Evolutionary conservation across 2,113 vertebrate species (phyloP), one percentile per base, ranked within the genome.

Genomic region (Edolisoma coerulescens): DNA sequence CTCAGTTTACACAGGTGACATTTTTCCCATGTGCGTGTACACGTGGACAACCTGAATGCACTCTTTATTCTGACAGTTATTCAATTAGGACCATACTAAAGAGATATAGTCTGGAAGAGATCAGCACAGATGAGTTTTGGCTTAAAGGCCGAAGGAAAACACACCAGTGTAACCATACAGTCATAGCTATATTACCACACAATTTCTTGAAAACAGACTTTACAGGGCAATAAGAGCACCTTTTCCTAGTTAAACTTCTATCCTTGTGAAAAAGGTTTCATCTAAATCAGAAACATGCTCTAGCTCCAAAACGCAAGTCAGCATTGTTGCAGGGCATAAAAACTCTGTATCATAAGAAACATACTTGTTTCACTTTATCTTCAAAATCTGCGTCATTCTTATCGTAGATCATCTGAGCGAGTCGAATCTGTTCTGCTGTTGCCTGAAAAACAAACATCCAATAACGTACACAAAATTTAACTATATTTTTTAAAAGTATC

Each of bases 401-500:
- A 98, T 99, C 99, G 1, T 99, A 99, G 97, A 99, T 99, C 98
- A 99, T 97, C 95, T 99, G 99, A 96, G 99, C 99, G 18, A 99
- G 98, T 94, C 99, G 99, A 97, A 99, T 99, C 97, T 99, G 99
- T 99, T 99, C 99, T 96, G 99, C 99, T 98, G 99, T 99, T 96
- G 99, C 99, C 99, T 99, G 94, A 50, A 95, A 98, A 97, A 93
- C 14, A 96, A 88, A 96, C 14, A 93, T 74, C 2, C 88, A 59
- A 71, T 94, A 44, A 94, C 87, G 23, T 53, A 67, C 52, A 91
- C 16, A 96, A 39, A 49, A 85, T 32, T 4, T 70, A 83, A 92
- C 74, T 73, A 47, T 18, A 13, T 57, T 27, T 49, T 85, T 65
- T 41, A 5, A 3, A 75, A 75, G 61, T 76, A 67, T 76, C 44